Conservation (phyloP, 2,113 vertebrate species). For the Ia io region DNA sequence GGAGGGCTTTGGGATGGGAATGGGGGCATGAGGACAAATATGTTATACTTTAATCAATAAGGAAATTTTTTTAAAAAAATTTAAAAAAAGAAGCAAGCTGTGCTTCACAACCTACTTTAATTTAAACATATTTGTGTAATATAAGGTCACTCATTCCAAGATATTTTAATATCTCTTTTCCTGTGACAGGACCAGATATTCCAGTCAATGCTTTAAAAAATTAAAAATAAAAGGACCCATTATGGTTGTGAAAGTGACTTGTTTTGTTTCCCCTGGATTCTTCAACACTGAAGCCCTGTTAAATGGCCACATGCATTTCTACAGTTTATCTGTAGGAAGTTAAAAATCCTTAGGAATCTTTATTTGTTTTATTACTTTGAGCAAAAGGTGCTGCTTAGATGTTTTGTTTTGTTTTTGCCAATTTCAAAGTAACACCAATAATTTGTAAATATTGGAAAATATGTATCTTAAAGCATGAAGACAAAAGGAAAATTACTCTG, state of each 20-base stretch:
- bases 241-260: neutral
- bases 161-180: neutral
- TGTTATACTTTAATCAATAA: no score
- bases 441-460: neutral
- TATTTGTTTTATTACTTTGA: neutral
- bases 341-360: neutral
- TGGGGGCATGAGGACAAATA: no score
- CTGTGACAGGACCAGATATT: neutral
- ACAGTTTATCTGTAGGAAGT: neutral
- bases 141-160: neutral
- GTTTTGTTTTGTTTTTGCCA: neutral
- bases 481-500: neutral
- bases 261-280: neutral
- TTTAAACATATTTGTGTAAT: neutral
- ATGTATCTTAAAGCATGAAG: neutral
- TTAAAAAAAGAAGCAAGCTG: neutral
- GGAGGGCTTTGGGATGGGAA: no score
- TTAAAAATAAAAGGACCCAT: no score
- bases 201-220: neutral
- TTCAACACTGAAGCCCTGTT: accelerated
- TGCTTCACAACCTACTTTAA: neutral
- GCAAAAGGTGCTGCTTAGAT: neutral
- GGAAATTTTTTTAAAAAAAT: no score
- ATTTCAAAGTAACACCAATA: neutral
- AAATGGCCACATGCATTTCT: neutral